Base-by-base conservation (phyloP, 2,888 invertebrate species). In the Lepidocyrtinus sp. region DNA sequence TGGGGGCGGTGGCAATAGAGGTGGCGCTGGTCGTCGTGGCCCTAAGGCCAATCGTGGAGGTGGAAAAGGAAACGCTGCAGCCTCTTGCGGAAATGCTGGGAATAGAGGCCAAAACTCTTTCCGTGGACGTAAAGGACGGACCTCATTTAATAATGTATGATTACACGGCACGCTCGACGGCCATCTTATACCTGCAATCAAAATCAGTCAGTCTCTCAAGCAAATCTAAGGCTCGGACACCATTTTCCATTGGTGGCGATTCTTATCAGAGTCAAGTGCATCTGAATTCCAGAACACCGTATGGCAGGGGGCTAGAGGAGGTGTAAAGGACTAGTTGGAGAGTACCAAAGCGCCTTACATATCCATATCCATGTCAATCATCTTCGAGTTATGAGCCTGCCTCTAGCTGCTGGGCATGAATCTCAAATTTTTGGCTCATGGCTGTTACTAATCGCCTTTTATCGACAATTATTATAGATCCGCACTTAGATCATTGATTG, bases 81-180 rank as follows among this genome's bases (percentile, higher is more conserved):
- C n/a, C n/a, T 17, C 5, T 7, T 55, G 5, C 17, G 62, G 62
- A 21, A 62, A 45, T 45, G 45, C 5, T 45, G 62, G 65, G 7
- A 65, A 27, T 2, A 50, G 78, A 21, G 73, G 68, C 36, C 55
- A 64, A 15, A 78, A 78, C 50, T 67, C 78, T 25, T 78, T 73
- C 73, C 78, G 78, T n/a, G 72, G 77, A 21, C 36, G 72, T 46
- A 71, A 46, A 63, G 24, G 71, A 61, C 65, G 59, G 46, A 69
- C 19, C 19, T 68, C 72, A 45, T 26, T 45, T 46, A 73, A 68
- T 22, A 78, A 78, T 78, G 78, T 78, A 78, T 67, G 78, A 27
- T 45, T 36, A 72, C 72, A 55, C 55, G 17, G 17, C 36, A n/a
- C n/a, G n/a, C n/a, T 59, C n/a, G 17, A 36, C 22, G 62, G 36